phyloP scores from a whole-genome alignment of 2,797 vertebrate species.

The Acanthiza pusilla region DNA sequence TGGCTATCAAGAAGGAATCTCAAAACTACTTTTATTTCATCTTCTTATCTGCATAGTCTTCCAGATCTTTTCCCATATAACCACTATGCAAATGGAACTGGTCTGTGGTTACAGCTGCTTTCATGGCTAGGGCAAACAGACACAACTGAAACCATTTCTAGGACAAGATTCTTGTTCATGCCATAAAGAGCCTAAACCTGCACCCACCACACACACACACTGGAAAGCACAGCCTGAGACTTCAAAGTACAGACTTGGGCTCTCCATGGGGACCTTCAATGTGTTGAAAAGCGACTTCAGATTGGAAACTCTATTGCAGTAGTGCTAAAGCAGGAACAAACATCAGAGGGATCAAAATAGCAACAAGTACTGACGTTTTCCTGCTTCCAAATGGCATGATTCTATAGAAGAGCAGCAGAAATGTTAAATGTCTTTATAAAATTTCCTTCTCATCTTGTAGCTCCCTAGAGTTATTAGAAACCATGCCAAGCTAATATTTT shows the following conservation, averaged over 20 bases:
- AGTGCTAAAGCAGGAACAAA: neutral
- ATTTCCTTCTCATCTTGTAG: neutral
- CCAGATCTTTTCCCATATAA: neutral
- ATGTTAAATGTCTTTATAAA: neutral
- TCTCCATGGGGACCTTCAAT: neutral
- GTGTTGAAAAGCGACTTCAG: neutral
- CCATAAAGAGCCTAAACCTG: neutral
- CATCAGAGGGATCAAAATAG: neutral
- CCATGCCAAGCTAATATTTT: neutral
- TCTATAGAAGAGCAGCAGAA: neutral
- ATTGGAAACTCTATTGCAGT: neutral
- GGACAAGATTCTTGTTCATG: neutral
- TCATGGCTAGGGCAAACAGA: neutral
- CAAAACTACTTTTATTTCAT: neutral
- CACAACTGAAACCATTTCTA: neutral
- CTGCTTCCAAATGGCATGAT: neutral
- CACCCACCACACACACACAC: neutral
- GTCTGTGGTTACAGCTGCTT: neutral
- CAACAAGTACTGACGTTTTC: neutral
- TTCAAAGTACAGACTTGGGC: neutral
- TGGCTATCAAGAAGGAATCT: neutral
- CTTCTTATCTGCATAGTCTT: neutral
- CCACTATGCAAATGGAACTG: neutral
- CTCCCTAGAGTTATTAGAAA: neutral
- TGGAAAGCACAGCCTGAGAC: neutral